Percentiles rank a stretch among this genome's conserved stretches.
Evolutionary conservation across 2,888 invertebrate genomes (phyloP).

Genomic region (Malacosoma neustria): DNA sequence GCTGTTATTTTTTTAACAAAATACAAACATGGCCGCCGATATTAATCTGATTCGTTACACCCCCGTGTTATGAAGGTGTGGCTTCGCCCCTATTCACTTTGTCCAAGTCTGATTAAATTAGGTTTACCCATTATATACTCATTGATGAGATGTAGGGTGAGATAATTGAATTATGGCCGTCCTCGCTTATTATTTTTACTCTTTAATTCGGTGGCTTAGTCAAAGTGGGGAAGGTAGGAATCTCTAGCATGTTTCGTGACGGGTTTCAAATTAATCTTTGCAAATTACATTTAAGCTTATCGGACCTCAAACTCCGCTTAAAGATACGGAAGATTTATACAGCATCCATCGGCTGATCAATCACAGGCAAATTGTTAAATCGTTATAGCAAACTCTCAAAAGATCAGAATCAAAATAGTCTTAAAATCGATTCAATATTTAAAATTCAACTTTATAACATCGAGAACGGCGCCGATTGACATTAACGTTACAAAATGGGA

Average conservation of each 20-base stretch:
- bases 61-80: not conserved
- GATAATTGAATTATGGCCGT: not conserved
- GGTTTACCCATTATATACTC: not conserved
- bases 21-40: not conserved
- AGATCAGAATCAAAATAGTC: not conserved
- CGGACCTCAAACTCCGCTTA: too few relatives aligned
- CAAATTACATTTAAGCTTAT: too few relatives aligned
- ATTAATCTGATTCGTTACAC: not conserved
- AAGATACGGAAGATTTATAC: too few relatives aligned
- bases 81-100: not conserved
- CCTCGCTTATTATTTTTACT: too few relatives aligned
- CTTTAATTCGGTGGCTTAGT: too few relatives aligned
- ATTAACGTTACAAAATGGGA: conserved; percentile 5
- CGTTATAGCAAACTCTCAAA: too few relatives aligned
- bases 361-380: too few relatives aligned
- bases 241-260: too few relatives aligned
- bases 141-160: not conserved
- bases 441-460: not conserved
- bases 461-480: not conserved
- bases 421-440: not conserved
- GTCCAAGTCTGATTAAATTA: not conserved
- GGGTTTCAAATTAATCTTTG: too few relatives aligned
- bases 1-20: not conserved
- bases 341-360: too few relatives aligned
- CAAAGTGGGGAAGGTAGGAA: too few relatives aligned